Base-by-base conservation (phyloP, 2,113 vertebrate genomes). In the Seriola aureovittata region DNA sequence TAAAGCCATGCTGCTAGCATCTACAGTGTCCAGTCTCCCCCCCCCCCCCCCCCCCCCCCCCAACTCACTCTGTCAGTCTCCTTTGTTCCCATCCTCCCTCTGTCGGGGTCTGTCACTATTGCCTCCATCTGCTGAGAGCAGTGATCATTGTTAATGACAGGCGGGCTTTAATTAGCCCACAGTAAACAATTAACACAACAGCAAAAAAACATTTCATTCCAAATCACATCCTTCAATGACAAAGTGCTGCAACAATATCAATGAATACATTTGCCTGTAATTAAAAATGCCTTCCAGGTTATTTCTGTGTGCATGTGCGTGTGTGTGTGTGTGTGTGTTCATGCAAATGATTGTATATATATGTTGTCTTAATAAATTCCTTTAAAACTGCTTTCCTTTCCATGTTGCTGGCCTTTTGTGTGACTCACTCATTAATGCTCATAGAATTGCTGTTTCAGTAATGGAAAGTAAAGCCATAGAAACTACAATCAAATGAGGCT, bases 171-270 rank as follows among this genome's bases (percentile, higher is more conserved):
- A 95, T 96, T 94, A 94, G 89, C 91, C 88, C 67, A 23, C 86
- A 85, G 91, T 92, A 93, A 94, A 95, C 93, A 95, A 95, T 95
- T 95, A 95, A 89, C 90, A 90, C 88, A 84, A 88, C 78, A 83
- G 83, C 59, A 63, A 48, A 78, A 75, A 50, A 85, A 89, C 75
- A 93, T 91, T 92, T 91, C 82, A 88, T 93, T 93, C 93, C 92
- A 92, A 93, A 94, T 94, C 86, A 92, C 86, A 90, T 90, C 85
- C 85, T 83, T 71, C 76, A 62, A 62, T 62, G 92, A 94, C 94
- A 92, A 95, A 90, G 87, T 83, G 71, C 84, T 57, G 74, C 85
- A 81, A 88, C 89, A 91, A 91, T 93, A 92, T 92, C 82, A 89
- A 78, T 83, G 86, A 91, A 94, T 92, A 91, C 89, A 91, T 94